These are phyloP conservation scores for Liolophura sinensis DNA, from an alignment of 1,140 invertebrate genomes.

Conservation along the genomic window DNA sequence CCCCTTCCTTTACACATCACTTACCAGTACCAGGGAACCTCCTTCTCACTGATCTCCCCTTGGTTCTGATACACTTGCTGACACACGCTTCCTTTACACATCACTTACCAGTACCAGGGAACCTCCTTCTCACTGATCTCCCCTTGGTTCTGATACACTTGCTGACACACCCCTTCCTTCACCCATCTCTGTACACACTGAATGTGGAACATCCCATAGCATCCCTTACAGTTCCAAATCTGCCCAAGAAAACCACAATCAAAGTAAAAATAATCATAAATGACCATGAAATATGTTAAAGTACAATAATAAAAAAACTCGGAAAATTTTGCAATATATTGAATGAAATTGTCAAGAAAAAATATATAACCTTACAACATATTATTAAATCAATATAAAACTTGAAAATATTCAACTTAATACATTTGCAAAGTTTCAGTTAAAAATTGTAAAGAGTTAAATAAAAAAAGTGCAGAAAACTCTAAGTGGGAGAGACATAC, in stretches of 20 bases:
- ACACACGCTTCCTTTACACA: too few species aligned
- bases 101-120: constrained; percentile 62
- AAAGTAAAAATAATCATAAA: too few species aligned
- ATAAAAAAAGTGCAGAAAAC: too few species aligned
- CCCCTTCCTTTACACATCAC: too few species aligned
- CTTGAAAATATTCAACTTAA: too few species aligned
- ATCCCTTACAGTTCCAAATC: constrained; percentile 84
- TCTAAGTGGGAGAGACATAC: too few species aligned
- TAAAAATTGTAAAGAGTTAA: too few species aligned
- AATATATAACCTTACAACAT: background rate
- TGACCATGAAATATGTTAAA: background rate
- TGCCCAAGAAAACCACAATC: constrained; percentile 42
- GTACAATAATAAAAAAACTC: background rate
- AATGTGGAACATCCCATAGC: constrained; percentile 83
- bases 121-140: constrained; percentile 46
- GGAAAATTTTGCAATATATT: background rate
- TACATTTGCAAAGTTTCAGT: too few species aligned
- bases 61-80: too few species aligned
- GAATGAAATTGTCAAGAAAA: background rate
- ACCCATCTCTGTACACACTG: constrained; percentile 91
- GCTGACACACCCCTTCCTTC: constrained; percentile 78
- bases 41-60: too few species aligned
- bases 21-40: too few species aligned
- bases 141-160: constrained; percentile 48
- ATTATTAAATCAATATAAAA: background rate